Percentiles rank a stretch among this genome's conserved stretches.
Evolutionary conservation across 2,113 vertebrate species (phyloP).

Genomic region (Mastomys natalensis): DNA sequence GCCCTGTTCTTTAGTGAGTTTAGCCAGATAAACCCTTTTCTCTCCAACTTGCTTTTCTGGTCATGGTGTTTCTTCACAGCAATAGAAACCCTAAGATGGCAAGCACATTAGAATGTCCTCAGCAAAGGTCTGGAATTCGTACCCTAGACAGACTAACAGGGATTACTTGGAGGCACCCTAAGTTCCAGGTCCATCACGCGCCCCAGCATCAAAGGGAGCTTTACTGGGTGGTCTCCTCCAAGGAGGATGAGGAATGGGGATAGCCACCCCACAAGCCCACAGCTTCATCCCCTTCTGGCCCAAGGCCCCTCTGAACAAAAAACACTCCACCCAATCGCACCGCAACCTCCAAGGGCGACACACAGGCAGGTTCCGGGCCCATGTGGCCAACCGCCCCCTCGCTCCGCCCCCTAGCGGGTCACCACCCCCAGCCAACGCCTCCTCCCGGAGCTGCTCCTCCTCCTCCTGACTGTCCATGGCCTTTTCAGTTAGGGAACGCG

Average conservation of each 20-base stretch:
- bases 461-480: background rate
- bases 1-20: background rate
- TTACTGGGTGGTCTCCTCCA: background rate
- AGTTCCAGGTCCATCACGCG: background rate
- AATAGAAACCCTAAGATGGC: background rate
- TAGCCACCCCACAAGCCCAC: background rate
- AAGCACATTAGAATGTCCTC: background rate
- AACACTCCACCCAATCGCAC: background rate
- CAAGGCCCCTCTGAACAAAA: background rate
- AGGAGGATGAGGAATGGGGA: background rate
- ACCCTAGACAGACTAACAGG: background rate
- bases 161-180: background rate
- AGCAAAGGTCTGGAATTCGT: background rate
- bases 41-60: background rate
- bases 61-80: background rate
- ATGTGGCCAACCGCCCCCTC: background rate
- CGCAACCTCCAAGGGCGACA: background rate
- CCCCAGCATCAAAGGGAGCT: background rate
- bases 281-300: background rate
- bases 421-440: background rate
- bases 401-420: background rate
- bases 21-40: background rate
- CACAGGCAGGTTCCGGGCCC: background rate
- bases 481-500: accelerated
- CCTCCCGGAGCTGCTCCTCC: background rate